Evolutionary conservation across 2,888 invertebrate genomes (phyloP), one percentile per base, ranked within the genome.

Genomic region (Leptinotarsa juncta): DNA sequence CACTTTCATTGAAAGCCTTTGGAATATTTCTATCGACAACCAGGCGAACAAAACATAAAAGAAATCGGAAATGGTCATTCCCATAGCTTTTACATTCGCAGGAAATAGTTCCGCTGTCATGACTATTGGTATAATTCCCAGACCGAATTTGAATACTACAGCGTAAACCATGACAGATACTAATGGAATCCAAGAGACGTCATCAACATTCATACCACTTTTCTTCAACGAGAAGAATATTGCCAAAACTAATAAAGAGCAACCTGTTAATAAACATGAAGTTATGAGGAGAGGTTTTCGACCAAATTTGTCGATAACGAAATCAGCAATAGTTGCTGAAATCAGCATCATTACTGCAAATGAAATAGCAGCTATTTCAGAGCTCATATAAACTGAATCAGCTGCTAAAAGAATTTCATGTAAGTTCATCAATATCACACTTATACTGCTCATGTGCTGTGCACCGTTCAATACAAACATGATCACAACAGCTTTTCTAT

Each of bases 371-470:
- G 86, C 74, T 12, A 77, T 67, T 18, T 80, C 70, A 0, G 85
- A 80, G 12, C 84, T 78, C 78, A 42, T 42, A 12, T 42, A 42
- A 42, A 42, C 2, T 42, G 42, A 42, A 42, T 10, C 42, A 42
- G 42, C 42, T 42, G 42, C 42, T 42, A 1, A 42, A 10, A 42
- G 42, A 42, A 42, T 42, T 42, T 42, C 42, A 42, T 42, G 42
- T 42, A 42, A 10, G 42, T 42, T 42, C 42, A 42, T 42, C 10
- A 42, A 42, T 42, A 88, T 86, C 5, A 87, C 87, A 72, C 86
- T 86, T 48, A 87, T 87, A 72, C 87, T 85, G 71, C 87, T 87
- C 70, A 87, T 85, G 78, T 87, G 87, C 79, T 88, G 87, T 4
- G 86, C 84, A 3, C 82, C 85, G 71, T 87, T 87, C 42, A 88